Evolutionary conservation across 2,113 vertebrate genomes (phyloP), one percentile per base, ranked within the genome.

Genomic region (Caranx melampygus): DNA sequence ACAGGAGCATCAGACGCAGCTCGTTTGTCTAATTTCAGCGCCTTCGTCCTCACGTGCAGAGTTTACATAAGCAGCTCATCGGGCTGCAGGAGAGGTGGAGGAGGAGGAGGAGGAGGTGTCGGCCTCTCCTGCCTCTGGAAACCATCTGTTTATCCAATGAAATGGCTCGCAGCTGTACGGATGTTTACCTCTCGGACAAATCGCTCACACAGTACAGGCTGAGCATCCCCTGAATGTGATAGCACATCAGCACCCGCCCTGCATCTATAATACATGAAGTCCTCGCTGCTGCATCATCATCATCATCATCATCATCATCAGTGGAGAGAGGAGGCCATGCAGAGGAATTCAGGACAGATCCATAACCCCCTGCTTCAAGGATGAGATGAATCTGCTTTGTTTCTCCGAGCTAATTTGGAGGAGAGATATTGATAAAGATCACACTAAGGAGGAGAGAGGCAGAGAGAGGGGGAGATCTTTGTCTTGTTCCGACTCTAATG

Each of bases 401-500:
- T 52, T 78, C 52, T 65, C 34, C 6, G 37, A 74, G 54, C 49
- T 86, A 3, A 84, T 84, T 84, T 4, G 13, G 37, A 12, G 45
- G 64, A 14, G 14, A 58, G 54, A 55, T 78, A 3, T 67, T 44
- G 86, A 82, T 70, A 57, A 51, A 78, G 72, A 76, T 78, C 52
- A 13, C 51, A 20, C n/a, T 78, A 66, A 68, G 77, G 37, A 60
- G 55, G 20, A 67, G 69, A 3, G 2, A n/a, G 57, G 72, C 35
- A 13, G 68, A 55, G 69, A 59, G 69, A 70, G 64, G 35, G 26
- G 35, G 26, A 35, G 75, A 73, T 84, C 68, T 87, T 16, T 72
- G 47, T 81, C 72, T 66, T 20, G 26, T 5, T 81, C 11, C 47
- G 13, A 34, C 66, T 78, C 65, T 88, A 85, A 87, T 79, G 85